These are phyloP conservation scores for Paramuricea clavata DNA, from an alignment of 92 coral and sea anemone species.

Conservation along the genomic window DNA sequence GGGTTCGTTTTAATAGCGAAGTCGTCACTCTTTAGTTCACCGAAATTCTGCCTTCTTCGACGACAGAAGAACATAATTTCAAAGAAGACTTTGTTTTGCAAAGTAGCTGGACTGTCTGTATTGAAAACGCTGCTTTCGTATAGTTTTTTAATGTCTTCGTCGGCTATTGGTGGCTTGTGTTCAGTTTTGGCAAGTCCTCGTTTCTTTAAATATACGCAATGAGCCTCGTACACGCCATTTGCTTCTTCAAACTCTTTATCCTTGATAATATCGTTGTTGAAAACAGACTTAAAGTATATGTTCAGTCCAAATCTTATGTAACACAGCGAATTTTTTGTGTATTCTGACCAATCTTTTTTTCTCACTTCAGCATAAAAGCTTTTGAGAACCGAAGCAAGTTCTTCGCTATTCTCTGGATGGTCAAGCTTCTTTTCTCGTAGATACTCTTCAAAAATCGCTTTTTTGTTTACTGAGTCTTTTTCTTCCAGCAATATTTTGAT, in stretches of 20 bases:
- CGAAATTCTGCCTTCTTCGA: constrained; percentile 65
- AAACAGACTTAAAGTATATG: background rate
- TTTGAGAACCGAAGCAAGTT: too few relatives aligned
- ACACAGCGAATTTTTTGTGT: too few relatives aligned
- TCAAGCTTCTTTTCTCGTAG: too few relatives aligned
- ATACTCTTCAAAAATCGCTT: too few relatives aligned
- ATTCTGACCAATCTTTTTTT: too few relatives aligned
- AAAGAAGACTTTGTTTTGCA: too few relatives aligned
- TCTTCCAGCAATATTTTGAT: too few relatives aligned
- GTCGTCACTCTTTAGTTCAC: constrained; percentile 59
- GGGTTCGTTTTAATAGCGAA: background rate
- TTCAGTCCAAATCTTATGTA: background rate
- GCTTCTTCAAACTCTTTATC: constrained; percentile 61
- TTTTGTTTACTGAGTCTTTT: too few relatives aligned
- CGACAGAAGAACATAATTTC: constrained; percentile 74
- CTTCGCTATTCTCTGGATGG: too few relatives aligned
- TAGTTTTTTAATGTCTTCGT: constrained; percentile 60
- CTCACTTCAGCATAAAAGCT: too few relatives aligned
- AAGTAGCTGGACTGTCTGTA: constrained; percentile 58
- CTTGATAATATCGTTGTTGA: constrained; percentile 47
- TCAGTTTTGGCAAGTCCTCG: constrained; percentile 52
- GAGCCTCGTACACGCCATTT: constrained; percentile 59
- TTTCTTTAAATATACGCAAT: constrained; percentile 40
- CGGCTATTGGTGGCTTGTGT: constrained; percentile 63
- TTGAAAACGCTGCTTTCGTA: constrained; percentile 54